Conservation (phyloP, 2,113 vertebrate genomes). For the Trogon melanurus region DNA sequence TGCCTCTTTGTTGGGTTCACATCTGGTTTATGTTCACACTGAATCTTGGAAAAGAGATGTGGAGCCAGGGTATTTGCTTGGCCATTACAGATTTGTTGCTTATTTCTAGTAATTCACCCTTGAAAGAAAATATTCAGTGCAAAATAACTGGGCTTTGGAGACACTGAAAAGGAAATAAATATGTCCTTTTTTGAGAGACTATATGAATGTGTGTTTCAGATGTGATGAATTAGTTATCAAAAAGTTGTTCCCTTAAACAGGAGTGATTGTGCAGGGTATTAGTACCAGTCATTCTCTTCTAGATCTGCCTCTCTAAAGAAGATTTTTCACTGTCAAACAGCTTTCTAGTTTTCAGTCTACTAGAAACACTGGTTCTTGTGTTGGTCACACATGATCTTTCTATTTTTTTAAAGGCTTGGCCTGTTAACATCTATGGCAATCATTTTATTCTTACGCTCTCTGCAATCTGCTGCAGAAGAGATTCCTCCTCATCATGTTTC, state of each 20-base stretch:
- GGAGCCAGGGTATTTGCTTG: constrained; percentile 29
- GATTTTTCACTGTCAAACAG: neutral
- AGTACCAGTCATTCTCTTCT: neutral
- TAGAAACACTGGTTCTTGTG: neutral
- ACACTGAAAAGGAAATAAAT: neutral
- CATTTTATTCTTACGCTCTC: neutral
- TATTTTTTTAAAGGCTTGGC: neutral
- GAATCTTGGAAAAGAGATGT: constrained; percentile 36
- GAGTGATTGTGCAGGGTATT: neutral
- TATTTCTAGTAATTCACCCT: constrained; percentile 37
- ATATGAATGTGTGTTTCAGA: neutral
- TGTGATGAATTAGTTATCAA: neutral
- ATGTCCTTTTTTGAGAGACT: neutral
- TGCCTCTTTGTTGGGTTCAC: constrained; percentile 17
- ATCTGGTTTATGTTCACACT: constrained; percentile 57
- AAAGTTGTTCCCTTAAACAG: neutral
- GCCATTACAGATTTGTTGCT: constrained; percentile 39
- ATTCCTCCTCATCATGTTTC: neutral
- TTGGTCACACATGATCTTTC: neutral
- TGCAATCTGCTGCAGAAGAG: neutral
- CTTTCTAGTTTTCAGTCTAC: neutral
- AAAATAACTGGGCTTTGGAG: neutral
- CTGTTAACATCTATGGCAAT: neutral
- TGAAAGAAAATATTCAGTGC: constrained; percentile 16
- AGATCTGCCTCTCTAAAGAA: neutral